Evolutionary conservation across 2,797 vertebrate genomes (phyloP).

Genomic region (Notoglanidium macrostoma): DNA sequence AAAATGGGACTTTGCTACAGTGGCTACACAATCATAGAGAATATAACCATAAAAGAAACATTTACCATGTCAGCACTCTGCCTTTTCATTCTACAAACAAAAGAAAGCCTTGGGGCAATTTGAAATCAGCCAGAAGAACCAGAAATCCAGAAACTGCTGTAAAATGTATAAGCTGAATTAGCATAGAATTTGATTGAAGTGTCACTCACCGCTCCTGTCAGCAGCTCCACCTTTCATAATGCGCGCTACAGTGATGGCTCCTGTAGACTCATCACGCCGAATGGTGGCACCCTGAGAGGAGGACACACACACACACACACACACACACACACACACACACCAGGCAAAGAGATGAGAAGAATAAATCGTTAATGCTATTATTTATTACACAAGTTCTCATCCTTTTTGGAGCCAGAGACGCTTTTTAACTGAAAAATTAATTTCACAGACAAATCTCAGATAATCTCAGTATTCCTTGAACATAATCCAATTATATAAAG

Average conservation of each 20-base stretch:
- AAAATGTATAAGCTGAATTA: neutral
- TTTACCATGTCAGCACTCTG: neutral
- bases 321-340: neutral
- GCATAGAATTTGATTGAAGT: neutral
- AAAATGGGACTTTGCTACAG: neutral
- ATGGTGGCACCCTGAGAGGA: slow-evolving; percentile 90
- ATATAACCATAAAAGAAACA: neutral
- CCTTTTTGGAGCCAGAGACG: neutral
- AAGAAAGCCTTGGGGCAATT: neutral
- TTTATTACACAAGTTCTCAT: neutral
- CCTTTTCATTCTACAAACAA: neutral
- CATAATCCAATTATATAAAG: neutral
- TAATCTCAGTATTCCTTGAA: neutral
- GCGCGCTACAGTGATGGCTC: slow-evolving; percentile 88
- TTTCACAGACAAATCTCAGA: neutral
- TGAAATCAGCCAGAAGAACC: neutral
- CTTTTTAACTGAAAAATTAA: neutral
- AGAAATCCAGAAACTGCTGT: neutral
- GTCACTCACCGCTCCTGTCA: slow-evolving; percentile 86
- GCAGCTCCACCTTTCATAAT: slow-evolving; percentile 96
- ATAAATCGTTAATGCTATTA: neutral
- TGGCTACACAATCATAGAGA: neutral
- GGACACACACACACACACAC: neutral
- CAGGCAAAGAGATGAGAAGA: neutral
- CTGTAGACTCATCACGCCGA: slow-evolving; percentile 86